Percentiles rank a stretch among this genome's conserved stretches.
These are phyloP conservation scores for Karalla daura DNA, from an alignment of 2,797 vertebrate genomes.

Conservation along the genomic window DNA sequence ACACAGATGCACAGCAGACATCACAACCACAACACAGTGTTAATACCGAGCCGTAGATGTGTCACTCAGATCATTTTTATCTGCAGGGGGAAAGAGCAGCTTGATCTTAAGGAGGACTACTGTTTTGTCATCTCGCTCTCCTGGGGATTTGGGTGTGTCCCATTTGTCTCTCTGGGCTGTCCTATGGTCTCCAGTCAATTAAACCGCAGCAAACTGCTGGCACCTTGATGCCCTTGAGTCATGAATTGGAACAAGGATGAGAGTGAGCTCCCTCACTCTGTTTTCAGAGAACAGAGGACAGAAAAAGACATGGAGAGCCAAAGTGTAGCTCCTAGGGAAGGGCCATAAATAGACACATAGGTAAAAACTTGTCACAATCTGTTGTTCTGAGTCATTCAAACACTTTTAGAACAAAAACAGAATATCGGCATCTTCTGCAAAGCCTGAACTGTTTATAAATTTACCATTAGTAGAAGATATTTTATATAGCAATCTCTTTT, in stretches of 20 bases:
- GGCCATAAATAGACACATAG: slow-evolving; percentile 61
- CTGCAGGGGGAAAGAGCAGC: slow-evolving; percentile 1
- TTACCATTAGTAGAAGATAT: neutral
- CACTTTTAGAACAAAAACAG: slow-evolving; percentile 18
- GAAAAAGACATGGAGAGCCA: slow-evolving; percentile 50
- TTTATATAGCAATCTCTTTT: neutral
- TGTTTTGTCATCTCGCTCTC: slow-evolving; percentile 43
- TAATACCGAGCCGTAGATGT: slow-evolving; percentile 23
- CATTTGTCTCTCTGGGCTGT: slow-evolving; percentile 36
- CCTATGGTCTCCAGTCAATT: slow-evolving; percentile 51
- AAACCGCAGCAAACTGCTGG: slow-evolving; percentile 49
- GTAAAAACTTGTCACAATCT: slow-evolving; percentile 42
- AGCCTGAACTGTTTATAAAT: slow-evolving; percentile 12
- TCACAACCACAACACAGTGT: slow-evolving; percentile 9
- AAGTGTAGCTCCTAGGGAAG: slow-evolving; percentile 52
- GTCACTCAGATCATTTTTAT: no score
- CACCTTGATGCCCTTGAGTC: slow-evolving; percentile 67
- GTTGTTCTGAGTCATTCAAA: slow-evolving; percentile 43
- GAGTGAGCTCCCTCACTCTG: slow-evolving; percentile 50
- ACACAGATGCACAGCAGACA: slow-evolving; percentile 24
- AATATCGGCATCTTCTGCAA: neutral
- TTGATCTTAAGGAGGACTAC: slow-evolving; percentile 24
- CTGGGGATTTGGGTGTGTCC: slow-evolving; percentile 38
- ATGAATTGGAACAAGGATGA: slow-evolving; percentile 61
- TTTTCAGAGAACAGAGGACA: slow-evolving; percentile 58